These are phyloP conservation scores for Ecliptopera silaceata DNA, from an alignment of 2,888 invertebrate genomes.

Conservation along the genomic window DNA sequence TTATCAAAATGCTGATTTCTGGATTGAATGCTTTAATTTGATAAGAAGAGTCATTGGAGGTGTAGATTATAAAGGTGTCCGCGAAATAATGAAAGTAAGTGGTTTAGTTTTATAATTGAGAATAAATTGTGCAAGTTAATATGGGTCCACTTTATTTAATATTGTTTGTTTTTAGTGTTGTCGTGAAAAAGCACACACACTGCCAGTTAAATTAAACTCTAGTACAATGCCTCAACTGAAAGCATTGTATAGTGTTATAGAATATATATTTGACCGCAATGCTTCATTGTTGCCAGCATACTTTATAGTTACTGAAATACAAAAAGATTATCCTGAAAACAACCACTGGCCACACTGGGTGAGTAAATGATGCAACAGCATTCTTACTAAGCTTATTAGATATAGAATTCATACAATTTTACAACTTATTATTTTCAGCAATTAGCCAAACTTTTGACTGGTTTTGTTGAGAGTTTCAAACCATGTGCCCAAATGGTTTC, in stretches of 20 bases:
- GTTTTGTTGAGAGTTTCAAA: conserved; percentile 96
- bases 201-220: conserved; percentile 91
- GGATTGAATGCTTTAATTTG: conserved; percentile 94
- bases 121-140: neutral
- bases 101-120: neutral
- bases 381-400: no score
- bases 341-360: conserved; percentile 96
- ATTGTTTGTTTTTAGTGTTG: conserved; percentile 84
- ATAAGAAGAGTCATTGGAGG: conserved; percentile 93
- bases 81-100: conserved; percentile 94
- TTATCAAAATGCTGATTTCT: conserved; percentile 92
- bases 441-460: conserved; percentile 92
- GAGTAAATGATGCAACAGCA: no score
- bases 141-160: neutral
- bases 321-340: conserved; percentile 92
- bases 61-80: conserved; percentile 97
- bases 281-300: conserved; percentile 96
- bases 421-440: no score
- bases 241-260: conserved; percentile 91
- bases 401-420: no score
- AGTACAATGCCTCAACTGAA: conserved; percentile 91
- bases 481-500: conserved; percentile 98
- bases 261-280: conserved; percentile 95
- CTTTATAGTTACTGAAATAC: conserved; percentile 97
- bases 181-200: conserved; percentile 92